Evolutionary conservation across 2,888 invertebrate genomes (phyloP), one percentile per base, ranked within the genome.

Genomic region (Alentia gelatinosa): DNA sequence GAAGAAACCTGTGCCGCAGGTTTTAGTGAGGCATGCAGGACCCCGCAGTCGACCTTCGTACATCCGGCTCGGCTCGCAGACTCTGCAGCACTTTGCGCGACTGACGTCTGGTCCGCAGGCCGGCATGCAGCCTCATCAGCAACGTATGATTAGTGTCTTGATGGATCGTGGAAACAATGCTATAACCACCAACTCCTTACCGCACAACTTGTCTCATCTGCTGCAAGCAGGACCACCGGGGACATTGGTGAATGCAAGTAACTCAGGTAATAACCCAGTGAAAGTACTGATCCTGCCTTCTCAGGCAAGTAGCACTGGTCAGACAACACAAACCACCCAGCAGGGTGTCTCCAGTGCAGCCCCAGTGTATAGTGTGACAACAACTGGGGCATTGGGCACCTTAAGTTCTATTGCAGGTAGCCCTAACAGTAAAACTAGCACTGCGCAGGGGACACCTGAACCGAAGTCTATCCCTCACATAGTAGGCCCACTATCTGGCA

Each of bases 81-180:
- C 86, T 9, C 33, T 86, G 42, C 86, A 86, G 35, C 86, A 86
- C 1, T 33, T 86, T 35, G 86, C 86, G 15, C 7, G 86, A 12
- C 23, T 86, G 86, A n/a, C 86, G 9, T 40, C 42, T 47, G 47
- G 47, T 9, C 12, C 12, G 15, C 79, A 19, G 23, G n/a, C 0
- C 12, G 86, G 5, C n/a, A 42, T 86, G n/a, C 40, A 39, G 30
- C 26, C 42, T 47, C 19, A 30, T 30, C 86, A 86, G 33, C 86
- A 86, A 33, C 86, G 86, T 3, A 86, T 86, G 86, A 86, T 86
- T 3, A 86, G 86, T 47, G 86, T 86, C 1, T 26, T 86, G 30
- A 86, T 86, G 86, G 86, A 86, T 23, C 42, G 86, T 12, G 30
- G 4, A 0, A 3, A 26, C 26, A 26, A 19, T 40, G 50, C 47